These are phyloP conservation scores for Ambastaia sidthimunki DNA, from an alignment of 2,797 vertebrate species.

Conservation along the genomic window DNA sequence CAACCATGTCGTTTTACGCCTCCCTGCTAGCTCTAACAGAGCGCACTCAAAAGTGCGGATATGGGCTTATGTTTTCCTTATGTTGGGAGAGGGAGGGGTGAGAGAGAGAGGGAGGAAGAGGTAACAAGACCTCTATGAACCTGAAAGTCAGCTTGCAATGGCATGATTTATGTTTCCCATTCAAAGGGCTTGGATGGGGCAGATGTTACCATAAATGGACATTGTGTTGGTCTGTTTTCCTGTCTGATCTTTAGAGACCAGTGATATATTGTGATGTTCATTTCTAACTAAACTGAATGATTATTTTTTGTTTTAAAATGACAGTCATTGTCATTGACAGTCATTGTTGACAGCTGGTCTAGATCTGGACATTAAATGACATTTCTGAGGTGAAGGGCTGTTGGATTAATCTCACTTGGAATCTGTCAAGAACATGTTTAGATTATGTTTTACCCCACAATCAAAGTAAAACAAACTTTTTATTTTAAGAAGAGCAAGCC, in stretches of 20 bases:
- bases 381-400: neutral
- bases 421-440: too few relatives aligned
- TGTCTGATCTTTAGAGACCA: constrained; percentile 7
- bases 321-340: neutral
- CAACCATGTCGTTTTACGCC: constrained; percentile 53
- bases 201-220: constrained; percentile 23
- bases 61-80: constrained; percentile 18
- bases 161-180: neutral
- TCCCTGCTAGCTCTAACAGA: constrained; percentile 40
- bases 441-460: too few relatives aligned
- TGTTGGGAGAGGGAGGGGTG: neutral
- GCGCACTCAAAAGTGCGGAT: constrained; percentile 16
- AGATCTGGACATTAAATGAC: neutral
- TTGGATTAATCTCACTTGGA: neutral
- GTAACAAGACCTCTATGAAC: neutral
- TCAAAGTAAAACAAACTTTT: too few relatives aligned
- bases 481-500: too few relatives aligned
- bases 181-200: constrained; percentile 7
- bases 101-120: neutral
- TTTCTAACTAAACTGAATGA: neutral
- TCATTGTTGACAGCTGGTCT: neutral
- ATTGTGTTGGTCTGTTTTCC: constrained; percentile 20
- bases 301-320: neutral
- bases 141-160: neutral
- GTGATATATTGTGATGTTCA: neutral